A percentile compares a stretch with the other conserved stretches of the same genome.
phyloP scores from a whole-genome alignment of 1,140 invertebrate genomes.

The Trinorchestia longiramus region DNA sequence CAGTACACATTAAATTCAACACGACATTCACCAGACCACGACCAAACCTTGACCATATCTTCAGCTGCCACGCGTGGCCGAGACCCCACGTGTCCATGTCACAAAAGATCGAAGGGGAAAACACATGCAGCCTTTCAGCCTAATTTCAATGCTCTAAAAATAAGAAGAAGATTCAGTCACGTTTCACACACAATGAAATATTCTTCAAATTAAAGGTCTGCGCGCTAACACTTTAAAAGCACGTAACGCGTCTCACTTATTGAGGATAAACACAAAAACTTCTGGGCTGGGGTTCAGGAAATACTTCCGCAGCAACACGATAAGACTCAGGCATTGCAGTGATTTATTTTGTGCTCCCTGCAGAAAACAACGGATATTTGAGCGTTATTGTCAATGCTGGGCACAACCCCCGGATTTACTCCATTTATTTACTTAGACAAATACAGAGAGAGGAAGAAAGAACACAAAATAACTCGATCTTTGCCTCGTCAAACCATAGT shows the following conservation, averaged over 20 bases:
- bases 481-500: too few species aligned
- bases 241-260: background rate
- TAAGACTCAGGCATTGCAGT: background rate
- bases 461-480: too few species aligned
- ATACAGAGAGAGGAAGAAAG: too few species aligned
- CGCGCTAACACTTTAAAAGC: background rate
- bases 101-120: background rate
- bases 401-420: background rate
- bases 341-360: background rate
- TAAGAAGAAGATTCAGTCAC: background rate
- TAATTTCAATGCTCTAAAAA: background rate
- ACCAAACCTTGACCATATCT: background rate
- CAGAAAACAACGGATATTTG: background rate
- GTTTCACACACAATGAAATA: background rate
- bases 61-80: background rate
- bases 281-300: background rate
- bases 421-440: background rate
- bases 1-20: too few species aligned
- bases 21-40: background rate
- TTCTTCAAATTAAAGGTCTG: background rate
- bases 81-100: background rate
- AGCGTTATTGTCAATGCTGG: background rate
- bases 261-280: background rate
- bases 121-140: background rate
- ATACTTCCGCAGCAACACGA: background rate